phyloP scores from a whole-genome alignment of 2,888 invertebrate genomes.

The Allygus modestus region DNA sequence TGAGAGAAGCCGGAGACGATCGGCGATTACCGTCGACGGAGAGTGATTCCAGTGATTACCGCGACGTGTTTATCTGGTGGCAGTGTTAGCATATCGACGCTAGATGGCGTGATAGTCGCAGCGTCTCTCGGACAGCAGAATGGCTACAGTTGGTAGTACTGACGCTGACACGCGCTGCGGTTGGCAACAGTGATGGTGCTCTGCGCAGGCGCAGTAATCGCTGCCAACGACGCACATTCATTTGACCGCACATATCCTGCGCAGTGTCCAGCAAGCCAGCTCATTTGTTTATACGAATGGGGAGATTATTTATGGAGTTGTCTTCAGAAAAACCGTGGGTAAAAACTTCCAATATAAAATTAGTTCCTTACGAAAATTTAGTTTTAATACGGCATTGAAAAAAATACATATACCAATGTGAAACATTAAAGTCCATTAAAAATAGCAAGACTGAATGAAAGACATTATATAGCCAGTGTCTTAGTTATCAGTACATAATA shows the following conservation, averaged over 20 bases:
- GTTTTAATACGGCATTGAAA: no score
- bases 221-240: neutral
- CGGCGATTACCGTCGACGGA: neutral
- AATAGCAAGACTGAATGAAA: no score
- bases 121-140: constrained; percentile 1
- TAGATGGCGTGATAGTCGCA: constrained; percentile 1
- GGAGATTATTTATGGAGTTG: neutral
- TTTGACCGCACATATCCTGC: neutral
- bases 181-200: constrained; percentile 1
- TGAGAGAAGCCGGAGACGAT: neutral
- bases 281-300: neutral
- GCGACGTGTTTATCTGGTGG: constrained; percentile 32
- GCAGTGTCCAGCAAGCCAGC: neutral
- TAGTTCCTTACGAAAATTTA: no score
- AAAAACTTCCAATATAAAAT: no score
- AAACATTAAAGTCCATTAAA: no score
- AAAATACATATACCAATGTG: no score
- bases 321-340: neutral
- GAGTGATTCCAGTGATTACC: constrained; percentile 34
- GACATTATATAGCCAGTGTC: no score
- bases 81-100: constrained; percentile 18
- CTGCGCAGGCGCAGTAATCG: neutral
- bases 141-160: constrained; percentile 9
- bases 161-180: neutral
- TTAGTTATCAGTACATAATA: no score